Base-by-base conservation (phyloP, 2,888 invertebrate genomes). In the Charanyca ferruginea region DNA sequence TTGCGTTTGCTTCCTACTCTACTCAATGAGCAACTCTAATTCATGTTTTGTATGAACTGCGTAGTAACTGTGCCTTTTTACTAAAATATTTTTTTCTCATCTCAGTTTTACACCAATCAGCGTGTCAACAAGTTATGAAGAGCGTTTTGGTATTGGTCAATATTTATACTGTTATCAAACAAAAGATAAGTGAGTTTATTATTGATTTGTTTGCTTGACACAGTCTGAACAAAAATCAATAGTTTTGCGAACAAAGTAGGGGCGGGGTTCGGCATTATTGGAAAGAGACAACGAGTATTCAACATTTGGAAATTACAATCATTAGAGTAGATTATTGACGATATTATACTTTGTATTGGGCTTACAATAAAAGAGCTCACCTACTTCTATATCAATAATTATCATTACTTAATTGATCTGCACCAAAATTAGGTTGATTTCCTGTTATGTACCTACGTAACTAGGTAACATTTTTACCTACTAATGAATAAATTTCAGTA, bases 161-260 rank as follows among this genome's bases (percentile, higher is more conserved):
- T 61, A 42, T 63, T 63, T 51, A 3, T 22, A 32, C 1, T 70
- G 65, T 61, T 74, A 74, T 57, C 64, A 70, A 79, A 74, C 66
- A 68, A 62, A 47, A 73, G 65, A 77, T 66, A 61, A 52, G 49
- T 57, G 52, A 51, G 59, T 48, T 7, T 23, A 58, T 62, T 83
- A 85, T 84, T 65, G 80, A 84, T 82, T 79, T 51, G 72, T 68
- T 82, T 73, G 59, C 42, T 42, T 77, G 80, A 83, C 80, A 79
- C 70, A 65, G 67, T 61, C 38, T 48, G 51, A 54, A 61, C 32
- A 57, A 66, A 78, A 85, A 83, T 84, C 82, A 86, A 85, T 86
- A 83, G 73, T 79, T 76, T 76, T 71, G 62, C 54, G 23, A 68
- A 58, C 68, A 71, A 64, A 42, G 60, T 47, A 42, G 32, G 68